A percentile compares a stretch with the other conserved stretches of the same genome.
These are phyloP conservation scores for Leptopilina drosophilae DNA, from an alignment of 2,888 invertebrate genomes.

Conservation along the genomic window DNA sequence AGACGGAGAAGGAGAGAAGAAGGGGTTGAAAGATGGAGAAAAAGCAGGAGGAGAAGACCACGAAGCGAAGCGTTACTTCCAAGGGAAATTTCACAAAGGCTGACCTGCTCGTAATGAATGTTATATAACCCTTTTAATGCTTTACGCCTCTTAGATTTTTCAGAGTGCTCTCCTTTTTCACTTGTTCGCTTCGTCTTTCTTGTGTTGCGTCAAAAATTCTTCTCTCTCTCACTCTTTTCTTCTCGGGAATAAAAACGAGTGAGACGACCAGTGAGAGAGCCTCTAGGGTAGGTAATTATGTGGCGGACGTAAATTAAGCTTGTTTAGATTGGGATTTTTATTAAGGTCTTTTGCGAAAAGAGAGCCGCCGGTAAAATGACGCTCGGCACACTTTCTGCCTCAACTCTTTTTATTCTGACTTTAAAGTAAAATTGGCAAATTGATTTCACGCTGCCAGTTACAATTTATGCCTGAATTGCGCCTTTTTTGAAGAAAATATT, in stretches of 20 bases:
- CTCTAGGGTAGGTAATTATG: slow-evolving; percentile 76
- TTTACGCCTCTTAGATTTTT: slow-evolving; percentile 77
- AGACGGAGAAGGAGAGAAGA: slow-evolving; percentile 38
- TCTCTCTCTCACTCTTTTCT: slow-evolving; percentile 6
- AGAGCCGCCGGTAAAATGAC: slow-evolving; percentile 70
- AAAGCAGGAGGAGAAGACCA: slow-evolving; percentile 61
- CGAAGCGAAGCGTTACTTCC: slow-evolving; percentile 69
- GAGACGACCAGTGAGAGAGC: slow-evolving; percentile 48
- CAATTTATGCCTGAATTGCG: slow-evolving; percentile 7
- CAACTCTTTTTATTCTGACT: slow-evolving; percentile 38
- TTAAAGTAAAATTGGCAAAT: slow-evolving; percentile 1
- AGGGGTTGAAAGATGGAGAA: slow-evolving; percentile 54
- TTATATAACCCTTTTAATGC: slow-evolving; percentile 77
- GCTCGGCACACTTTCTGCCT: slow-evolving; percentile 50
- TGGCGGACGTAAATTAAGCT: slow-evolving; percentile 77
- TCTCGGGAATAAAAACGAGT: slow-evolving; percentile 44
- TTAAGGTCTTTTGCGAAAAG: slow-evolving; percentile 74
- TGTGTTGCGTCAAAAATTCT: slow-evolving; percentile 48
- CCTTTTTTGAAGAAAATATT: not conserved
- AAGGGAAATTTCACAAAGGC: slow-evolving; percentile 76
- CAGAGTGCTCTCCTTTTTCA: slow-evolving; percentile 67
- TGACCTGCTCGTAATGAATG: slow-evolving; percentile 76
- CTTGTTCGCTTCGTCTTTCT: slow-evolving; percentile 52
- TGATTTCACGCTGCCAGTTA: slow-evolving; percentile 22
- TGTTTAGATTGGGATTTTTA: slow-evolving; percentile 78